Evolutionary conservation across 1,140 invertebrate genomes (phyloP), one percentile per base, ranked within the genome.

Genomic region (Brachionus manjavacas): DNA sequence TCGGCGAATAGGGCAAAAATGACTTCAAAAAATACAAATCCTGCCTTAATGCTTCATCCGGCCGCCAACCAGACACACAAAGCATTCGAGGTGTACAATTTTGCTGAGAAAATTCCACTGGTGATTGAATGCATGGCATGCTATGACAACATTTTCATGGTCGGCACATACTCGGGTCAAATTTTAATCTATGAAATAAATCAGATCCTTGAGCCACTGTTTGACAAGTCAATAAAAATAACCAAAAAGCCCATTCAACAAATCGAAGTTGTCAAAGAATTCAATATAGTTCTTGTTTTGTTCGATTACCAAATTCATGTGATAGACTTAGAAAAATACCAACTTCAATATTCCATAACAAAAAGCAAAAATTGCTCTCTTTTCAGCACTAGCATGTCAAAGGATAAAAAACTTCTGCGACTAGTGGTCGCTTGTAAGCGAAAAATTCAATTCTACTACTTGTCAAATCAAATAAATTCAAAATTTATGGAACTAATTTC

Each of bases 401-500:
- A 68, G 23, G 79, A 81, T 39, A 41, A 66, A 43, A 81, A 81
- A 68, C 31, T 81, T 9, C 25, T 81, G 41, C 49, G 79, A 2
- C 64, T 81, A 23, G 52, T 68, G 7, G 79, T 64, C 8, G 79
- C 16, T 3, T 81, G 49, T 39, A 60, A 68, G 20, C 20, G 52
- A 41, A 60, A 68, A 25, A 31, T 81, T 41, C 79, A 81, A 68
- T 81, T 81, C 16, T 81, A 28, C n/a, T 81, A 81, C 41, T 23
- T 81, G 6, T 81, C 79, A 12, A 81, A 81, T 35, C 23, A 81
- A 46, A 25, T 49, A 11, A 76, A 76, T 14, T 76, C 72, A 12
- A 76, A 76, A 76, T 81, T 81, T 25, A 81, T 81, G 79, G 79
- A 81, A 64, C n/a, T 81, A 25, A 64, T 81, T 46, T 64, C 52